Percentiles rank a stretch among this genome's conserved stretches.
These are phyloP conservation scores for Nymphalis io DNA, from an alignment of 1,140 invertebrate genomes.

Conservation along the genomic window DNA sequence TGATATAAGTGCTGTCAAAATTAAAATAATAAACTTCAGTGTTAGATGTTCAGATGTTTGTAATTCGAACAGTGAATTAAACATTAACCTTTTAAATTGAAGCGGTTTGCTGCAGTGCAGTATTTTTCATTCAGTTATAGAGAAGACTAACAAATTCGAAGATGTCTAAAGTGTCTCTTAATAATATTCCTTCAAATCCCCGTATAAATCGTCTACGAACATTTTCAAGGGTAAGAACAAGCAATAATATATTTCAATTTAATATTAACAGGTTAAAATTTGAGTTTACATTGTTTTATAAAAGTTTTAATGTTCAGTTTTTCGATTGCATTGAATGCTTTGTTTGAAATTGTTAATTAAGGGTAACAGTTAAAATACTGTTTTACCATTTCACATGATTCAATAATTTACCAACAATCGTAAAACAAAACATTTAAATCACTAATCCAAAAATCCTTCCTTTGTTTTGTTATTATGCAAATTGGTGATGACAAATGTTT, in stretches of 20 bases:
- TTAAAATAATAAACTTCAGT: conserved; percentile 41
- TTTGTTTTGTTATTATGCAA: too few relatives aligned
- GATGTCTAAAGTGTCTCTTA: conserved; percentile 75
- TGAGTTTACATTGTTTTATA: conserved; percentile 21
- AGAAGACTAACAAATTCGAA: conserved; percentile 31
- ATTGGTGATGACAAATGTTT: too few relatives aligned
- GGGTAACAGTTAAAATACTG: too few relatives aligned
- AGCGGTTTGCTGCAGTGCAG: conserved; percentile 36
- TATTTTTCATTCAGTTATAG: conserved; percentile 26
- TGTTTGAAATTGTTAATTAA: too few relatives aligned
- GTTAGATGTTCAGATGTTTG: conserved; percentile 53
- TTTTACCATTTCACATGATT: too few relatives aligned
- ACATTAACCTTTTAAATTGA: conserved; percentile 34
- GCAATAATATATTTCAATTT: background rate
- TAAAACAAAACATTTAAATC: too few relatives aligned
- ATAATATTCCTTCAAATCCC: conserved; percentile 74
- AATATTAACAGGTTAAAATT: background rate
- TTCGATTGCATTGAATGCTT: too few relatives aligned
- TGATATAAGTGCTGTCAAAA: conserved; percentile 53
- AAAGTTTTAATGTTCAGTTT: conserved; percentile 4
- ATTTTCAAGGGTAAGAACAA: conserved; percentile 68
- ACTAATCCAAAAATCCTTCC: too few relatives aligned
- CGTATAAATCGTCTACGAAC: conserved; percentile 72
- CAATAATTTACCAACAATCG: too few relatives aligned
- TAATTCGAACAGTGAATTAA: conserved; percentile 50